Conservation (phyloP, 2,113 vertebrate species). For the Mobula birostris region DNA sequence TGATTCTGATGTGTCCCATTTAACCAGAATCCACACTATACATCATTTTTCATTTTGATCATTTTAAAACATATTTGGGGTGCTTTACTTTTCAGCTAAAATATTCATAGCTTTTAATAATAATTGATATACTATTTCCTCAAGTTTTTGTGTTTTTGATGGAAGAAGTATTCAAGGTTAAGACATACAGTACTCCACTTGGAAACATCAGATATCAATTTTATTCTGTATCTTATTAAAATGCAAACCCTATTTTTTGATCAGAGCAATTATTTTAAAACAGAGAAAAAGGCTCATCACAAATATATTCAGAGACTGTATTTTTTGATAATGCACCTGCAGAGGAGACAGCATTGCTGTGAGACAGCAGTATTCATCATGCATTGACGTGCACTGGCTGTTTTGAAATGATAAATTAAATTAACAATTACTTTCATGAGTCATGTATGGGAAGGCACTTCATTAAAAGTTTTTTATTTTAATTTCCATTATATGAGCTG, state of each 20-base stretch:
- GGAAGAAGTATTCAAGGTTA: background rate
- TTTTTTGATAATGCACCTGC: background rate
- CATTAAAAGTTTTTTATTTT: conserved; percentile 30
- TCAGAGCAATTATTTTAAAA: conserved; percentile 24
- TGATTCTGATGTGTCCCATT: too few relatives aligned
- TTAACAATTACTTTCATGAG: conserved; percentile 21
- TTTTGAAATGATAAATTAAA: conserved; percentile 30
- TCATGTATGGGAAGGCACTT: background rate
- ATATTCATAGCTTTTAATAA: background rate
- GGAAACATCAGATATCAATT: background rate
- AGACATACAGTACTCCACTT: too few relatives aligned
- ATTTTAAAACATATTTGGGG: background rate
- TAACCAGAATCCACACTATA: background rate
- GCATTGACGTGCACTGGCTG: background rate
- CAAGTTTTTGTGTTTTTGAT: background rate
- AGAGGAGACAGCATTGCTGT: background rate
- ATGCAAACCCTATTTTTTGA: conserved; percentile 10
- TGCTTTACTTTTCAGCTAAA: background rate
- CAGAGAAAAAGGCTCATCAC: background rate
- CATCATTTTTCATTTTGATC: background rate
- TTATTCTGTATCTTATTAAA: background rate
- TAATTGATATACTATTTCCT: background rate
- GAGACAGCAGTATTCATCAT: background rate
- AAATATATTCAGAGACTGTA: conserved; percentile 1
- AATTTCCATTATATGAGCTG: conserved; percentile 16